Percentiles rank a stretch among this genome's conserved stretches.
Conservation (phyloP, 1,140 invertebrate genomes). For the Drosophila lacteicornis region DNA sequence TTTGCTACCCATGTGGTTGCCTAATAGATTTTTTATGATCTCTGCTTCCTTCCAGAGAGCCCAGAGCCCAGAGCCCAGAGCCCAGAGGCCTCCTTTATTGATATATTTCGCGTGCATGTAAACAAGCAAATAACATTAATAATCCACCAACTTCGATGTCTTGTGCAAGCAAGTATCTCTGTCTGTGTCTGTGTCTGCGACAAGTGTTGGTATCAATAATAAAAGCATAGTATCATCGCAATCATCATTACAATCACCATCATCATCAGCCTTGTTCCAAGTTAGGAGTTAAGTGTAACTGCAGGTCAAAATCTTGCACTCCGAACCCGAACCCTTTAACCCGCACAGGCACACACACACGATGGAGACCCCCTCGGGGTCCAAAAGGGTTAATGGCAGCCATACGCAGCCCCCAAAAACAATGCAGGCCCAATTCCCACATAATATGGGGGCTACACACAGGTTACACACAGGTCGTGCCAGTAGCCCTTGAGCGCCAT, state of each 20-base stretch:
- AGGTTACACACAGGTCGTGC: conserved; percentile 19
- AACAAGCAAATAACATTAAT: conserved; percentile 77
- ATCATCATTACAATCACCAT: conserved; percentile 32
- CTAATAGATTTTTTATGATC: conserved; percentile 84
- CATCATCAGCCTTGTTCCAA: conserved; percentile 20
- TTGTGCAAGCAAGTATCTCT: conserved; percentile 9
- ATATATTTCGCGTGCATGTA: conserved; percentile 70
- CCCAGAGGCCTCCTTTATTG: conserved; percentile 51
- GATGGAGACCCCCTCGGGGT: conserved; percentile 1
- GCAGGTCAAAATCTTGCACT: conserved; percentile 70
- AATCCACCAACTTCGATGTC: conserved; percentile 24
- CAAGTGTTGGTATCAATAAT: conserved; percentile 76
- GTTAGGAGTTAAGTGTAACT: conserved; percentile 76
- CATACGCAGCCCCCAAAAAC: conserved; percentile 28
- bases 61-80: conserved; percentile 5
- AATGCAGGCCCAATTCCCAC: conserved; percentile 27
- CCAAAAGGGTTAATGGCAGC: conserved; percentile 49
- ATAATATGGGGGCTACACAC: not conserved
- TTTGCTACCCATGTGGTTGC: conserved; percentile 68
- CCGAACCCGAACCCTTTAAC: not conserved
- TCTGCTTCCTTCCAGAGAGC: conserved; percentile 29
- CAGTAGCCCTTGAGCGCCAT: conserved; percentile 76
- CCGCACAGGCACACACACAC: conserved; percentile 11
- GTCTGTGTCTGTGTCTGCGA: conserved; percentile 23
- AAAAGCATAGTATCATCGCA: conserved; percentile 56